phyloP scores from a whole-genome alignment of 2,113 vertebrate species.

The Gadus macrocephalus region DNA sequence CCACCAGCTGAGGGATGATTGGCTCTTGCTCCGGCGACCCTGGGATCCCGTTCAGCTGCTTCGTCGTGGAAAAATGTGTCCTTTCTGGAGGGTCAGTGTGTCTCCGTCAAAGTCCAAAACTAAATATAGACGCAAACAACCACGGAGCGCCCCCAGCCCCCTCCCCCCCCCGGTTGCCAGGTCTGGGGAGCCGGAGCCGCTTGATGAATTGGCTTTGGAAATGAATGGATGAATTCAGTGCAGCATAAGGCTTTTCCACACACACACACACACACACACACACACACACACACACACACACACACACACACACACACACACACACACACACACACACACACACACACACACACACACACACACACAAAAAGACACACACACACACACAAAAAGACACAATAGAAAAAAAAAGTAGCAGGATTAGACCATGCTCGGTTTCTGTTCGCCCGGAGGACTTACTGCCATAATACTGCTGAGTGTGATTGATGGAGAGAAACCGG shows the following conservation, averaged over 20 bases:
- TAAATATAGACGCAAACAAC: slow-evolving; percentile 57
- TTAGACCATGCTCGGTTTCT: slow-evolving; percentile 52
- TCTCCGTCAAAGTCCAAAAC: slow-evolving; percentile 36
- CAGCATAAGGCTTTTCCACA: slow-evolving; percentile 51
- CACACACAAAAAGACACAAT: too few relatives aligned
- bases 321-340: not conserved
- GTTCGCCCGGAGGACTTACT: slow-evolving; percentile 54
- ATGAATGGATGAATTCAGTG: slow-evolving; percentile 28
- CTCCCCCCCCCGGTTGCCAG: slow-evolving; percentile 44
- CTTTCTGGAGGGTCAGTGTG: slow-evolving; percentile 30
- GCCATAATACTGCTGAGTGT: slow-evolving; percentile 50
- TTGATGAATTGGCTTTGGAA: slow-evolving; percentile 63
- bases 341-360: too few relatives aligned
- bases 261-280: too few relatives aligned
- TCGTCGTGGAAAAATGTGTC: slow-evolving; percentile 41
- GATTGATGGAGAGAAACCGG: slow-evolving; percentile 44
- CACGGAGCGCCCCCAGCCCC: slow-evolving; percentile 26
- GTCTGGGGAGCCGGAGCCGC: slow-evolving; percentile 52
- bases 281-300: too few relatives aligned
- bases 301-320: too few relatives aligned
- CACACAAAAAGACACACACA: too few relatives aligned
- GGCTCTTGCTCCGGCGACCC: too few relatives aligned
- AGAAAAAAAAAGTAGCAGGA: slow-evolving; percentile 50
- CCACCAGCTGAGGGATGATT: too few relatives aligned
- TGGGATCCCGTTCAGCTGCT: slow-evolving; percentile 20